Conservation (phyloP, 2,113 vertebrate genomes). For the Festucalex cinctus region DNA sequence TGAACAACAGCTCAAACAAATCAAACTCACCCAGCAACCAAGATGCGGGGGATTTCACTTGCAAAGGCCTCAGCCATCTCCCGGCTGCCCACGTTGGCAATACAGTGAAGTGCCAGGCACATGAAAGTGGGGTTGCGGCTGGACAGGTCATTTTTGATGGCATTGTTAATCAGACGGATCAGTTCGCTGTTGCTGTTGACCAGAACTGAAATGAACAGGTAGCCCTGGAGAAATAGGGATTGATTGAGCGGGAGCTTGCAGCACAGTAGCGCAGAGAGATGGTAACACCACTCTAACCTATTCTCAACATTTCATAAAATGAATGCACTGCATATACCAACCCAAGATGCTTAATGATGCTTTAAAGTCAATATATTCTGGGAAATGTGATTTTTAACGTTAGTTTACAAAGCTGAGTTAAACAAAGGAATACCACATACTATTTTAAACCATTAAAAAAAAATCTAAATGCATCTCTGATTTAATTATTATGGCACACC, state of each 20-base stretch:
- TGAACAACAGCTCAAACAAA: background rate
- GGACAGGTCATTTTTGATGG: conserved; percentile 92
- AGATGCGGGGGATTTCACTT: conserved; percentile 86
- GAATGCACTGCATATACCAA: too few species aligned
- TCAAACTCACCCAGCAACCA: conserved; percentile 85
- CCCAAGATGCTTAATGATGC: too few species aligned
- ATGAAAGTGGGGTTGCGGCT: conserved; percentile 96
- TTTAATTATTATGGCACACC: too few species aligned
- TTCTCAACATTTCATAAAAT: too few species aligned
- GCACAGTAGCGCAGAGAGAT: background rate
- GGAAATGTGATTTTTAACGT: too few species aligned
- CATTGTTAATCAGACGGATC: conserved; percentile 91
- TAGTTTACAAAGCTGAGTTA: too few species aligned
- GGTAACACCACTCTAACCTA: background rate
- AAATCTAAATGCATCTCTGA: too few species aligned
- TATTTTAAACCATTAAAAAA: too few species aligned
- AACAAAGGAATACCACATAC: too few species aligned
- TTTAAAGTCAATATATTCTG: too few species aligned
- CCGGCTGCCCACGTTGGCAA: conserved; percentile 89
- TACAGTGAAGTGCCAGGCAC: conserved; percentile 91
- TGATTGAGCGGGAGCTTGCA: background rate
- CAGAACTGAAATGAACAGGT: conserved; percentile 91
- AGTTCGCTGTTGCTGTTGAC: conserved; percentile 93
- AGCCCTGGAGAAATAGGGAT: conserved; percentile 69
- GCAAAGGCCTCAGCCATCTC: conserved; percentile 95